phyloP scores from a whole-genome alignment of 35 echinoderm and acorn worm species.

The Stichopus chloronotus region DNA sequence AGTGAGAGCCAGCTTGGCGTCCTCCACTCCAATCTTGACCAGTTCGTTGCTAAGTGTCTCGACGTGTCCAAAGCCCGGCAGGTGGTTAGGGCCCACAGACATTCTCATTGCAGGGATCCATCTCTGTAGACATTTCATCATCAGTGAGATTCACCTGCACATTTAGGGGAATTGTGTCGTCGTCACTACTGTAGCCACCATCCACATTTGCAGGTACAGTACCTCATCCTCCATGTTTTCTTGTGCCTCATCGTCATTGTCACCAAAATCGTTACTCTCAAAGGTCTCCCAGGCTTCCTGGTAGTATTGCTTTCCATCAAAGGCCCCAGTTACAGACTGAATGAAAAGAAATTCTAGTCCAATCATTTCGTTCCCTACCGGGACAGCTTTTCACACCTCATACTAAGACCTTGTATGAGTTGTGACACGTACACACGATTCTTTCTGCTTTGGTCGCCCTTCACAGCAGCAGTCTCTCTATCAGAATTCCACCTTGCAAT shows the following conservation, averaged over 20 bases:
- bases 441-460: conserved; percentile 50
- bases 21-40: conserved; percentile 42
- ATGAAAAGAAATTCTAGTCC: conserved; percentile 66
- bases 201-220: neutral
- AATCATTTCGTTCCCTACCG: conserved; percentile 49
- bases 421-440: conserved; percentile 32
- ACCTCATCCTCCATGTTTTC: neutral
- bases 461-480: conserved; percentile 32
- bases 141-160: conserved; percentile 14
- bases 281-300: neutral
- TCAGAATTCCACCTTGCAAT: conserved; percentile 69
- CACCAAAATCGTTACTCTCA: neutral
- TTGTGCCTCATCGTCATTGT: neutral
- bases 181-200: conserved; percentile 26
- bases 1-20: conserved; percentile 51
- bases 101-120: conserved; percentile 56
- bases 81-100: conserved; percentile 63
- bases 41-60: conserved; percentile 53
- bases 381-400: conserved; percentile 49
- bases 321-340: conserved; percentile 37
- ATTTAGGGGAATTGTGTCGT: neutral
- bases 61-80: conserved; percentile 57
- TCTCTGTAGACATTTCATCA: neutral
- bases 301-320: neutral
- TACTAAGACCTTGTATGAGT: conserved; percentile 62